Evolutionary conservation across 1,140 invertebrate genomes (phyloP).

Genomic region (Drosophila kohkoa): DNA sequence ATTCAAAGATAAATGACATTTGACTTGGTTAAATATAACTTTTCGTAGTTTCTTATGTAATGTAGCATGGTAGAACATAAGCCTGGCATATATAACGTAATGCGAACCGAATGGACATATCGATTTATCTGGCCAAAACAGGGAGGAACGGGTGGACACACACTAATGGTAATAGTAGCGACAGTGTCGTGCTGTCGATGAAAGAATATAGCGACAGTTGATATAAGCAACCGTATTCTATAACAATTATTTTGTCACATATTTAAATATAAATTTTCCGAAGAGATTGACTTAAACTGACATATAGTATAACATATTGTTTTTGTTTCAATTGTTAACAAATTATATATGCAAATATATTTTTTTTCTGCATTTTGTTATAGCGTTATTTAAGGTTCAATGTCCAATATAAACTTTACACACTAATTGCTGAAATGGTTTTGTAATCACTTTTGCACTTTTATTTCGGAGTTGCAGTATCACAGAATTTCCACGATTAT

Average conservation of each 20-base stretch:
- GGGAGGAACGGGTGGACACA: conserved; percentile 5
- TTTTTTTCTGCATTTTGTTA: too few relatives aligned
- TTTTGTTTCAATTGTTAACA: too few relatives aligned
- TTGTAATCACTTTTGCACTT: conserved; percentile 66
- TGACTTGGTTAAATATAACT: not conserved
- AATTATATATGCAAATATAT: too few relatives aligned
- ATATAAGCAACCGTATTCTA: conserved; percentile 18
- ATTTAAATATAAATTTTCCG: too few relatives aligned
- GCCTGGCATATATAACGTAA: conserved; percentile 19
- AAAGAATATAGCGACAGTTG: too few relatives aligned
- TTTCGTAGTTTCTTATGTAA: conserved; percentile 33
- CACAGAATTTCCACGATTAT: conserved; percentile 51
- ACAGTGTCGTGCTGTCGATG: too few relatives aligned
- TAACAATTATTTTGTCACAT: conserved; percentile 9
- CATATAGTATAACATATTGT: too few relatives aligned
- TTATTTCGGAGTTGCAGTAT: conserved; percentile 45
- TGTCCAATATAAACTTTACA: too few relatives aligned
- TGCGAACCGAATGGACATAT: conserved; percentile 40
- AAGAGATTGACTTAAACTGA: too few relatives aligned
- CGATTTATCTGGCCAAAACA: conserved; percentile 69
- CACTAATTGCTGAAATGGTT: conserved; percentile 35
- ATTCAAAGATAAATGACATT: conserved; percentile 49
- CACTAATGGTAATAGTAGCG: not conserved
- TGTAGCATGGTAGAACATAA: conserved; percentile 22
- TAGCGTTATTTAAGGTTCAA: too few relatives aligned